These are phyloP conservation scores for Erebia aethiops DNA, from an alignment of 2,888 invertebrate species.

Conservation along the genomic window DNA sequence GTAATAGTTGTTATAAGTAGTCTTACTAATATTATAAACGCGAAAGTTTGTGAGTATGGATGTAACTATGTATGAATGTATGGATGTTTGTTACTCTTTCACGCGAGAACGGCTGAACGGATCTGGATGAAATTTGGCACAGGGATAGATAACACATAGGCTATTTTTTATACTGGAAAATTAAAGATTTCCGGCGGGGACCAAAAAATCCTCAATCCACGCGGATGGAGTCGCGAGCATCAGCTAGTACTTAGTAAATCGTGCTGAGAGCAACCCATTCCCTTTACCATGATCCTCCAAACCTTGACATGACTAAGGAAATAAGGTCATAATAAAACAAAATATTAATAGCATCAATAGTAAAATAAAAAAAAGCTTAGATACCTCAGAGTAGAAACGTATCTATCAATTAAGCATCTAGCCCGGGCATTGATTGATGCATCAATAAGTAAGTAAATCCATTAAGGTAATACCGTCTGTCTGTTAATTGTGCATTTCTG, in stretches of 20 bases:
- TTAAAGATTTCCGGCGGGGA: too few species aligned
- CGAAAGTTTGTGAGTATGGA: too few species aligned
- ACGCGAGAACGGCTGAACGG: too few species aligned
- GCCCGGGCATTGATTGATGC: constrained; percentile 73
- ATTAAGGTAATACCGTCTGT: constrained; percentile 68
- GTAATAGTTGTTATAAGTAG: not conserved
- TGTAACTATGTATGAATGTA: too few species aligned
- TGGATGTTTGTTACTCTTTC: too few species aligned
- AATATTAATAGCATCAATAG: constrained; percentile 20
- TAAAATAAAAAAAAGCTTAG: constrained; percentile 43
- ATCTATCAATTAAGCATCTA: constrained; percentile 69
- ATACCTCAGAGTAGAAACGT: constrained; percentile 55
- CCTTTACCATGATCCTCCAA: not conserved
- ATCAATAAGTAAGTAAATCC: constrained; percentile 81
- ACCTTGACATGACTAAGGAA: not conserved
- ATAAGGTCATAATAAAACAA: constrained; percentile 8
- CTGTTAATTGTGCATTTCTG: constrained; percentile 76
- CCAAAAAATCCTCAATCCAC: too few species aligned
- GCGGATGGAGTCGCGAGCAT: too few species aligned
- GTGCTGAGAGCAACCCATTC: not conserved
- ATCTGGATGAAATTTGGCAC: too few species aligned
- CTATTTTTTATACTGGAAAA: too few species aligned
- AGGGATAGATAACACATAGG: too few species aligned
- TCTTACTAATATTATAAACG: too few species aligned
- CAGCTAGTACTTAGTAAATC: not conserved